Percentiles rank a stretch among this genome's conserved stretches.
phyloP scores from a whole-genome alignment of 2,888 invertebrate species.

The Heteromyza rotundicornis region DNA sequence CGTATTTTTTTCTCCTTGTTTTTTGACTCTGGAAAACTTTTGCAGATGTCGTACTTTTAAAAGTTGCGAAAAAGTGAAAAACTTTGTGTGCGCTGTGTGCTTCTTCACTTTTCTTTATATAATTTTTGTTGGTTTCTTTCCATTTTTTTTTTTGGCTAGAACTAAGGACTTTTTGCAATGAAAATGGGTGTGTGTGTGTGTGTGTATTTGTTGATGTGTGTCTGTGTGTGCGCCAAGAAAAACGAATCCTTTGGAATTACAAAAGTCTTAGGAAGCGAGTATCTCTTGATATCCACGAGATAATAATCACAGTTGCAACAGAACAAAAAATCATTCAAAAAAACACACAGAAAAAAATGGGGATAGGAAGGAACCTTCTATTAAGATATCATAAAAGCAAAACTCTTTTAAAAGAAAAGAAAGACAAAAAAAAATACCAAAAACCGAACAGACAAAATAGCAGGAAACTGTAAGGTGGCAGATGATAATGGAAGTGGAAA shows the following conservation, averaged over 20 bases:
- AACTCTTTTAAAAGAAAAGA: conserved; percentile 2
- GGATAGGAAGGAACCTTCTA: conserved; percentile 18
- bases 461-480: background rate
- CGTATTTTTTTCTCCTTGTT: conserved; percentile 7
- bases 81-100: background rate
- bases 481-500: background rate
- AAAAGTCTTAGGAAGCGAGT: background rate
- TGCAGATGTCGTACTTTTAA: conserved; percentile 29
- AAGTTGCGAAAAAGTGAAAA: conserved; percentile 24
- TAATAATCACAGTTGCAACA: conserved; percentile 28
- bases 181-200: too few species aligned
- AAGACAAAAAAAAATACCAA: background rate
- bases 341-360: background rate
- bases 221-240: background rate
- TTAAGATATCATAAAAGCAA: conserved; percentile 29
- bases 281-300: conserved; percentile 12
- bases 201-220: too few species aligned
- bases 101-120: background rate
- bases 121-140: background rate
- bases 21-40: conserved; percentile 14
- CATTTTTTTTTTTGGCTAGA: background rate
- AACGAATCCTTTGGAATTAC: conserved; percentile 15
- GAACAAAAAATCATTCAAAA: background rate
- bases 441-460: background rate
- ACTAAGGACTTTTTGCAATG: too few species aligned